These are phyloP conservation scores for Synanthedon tipuliformis DNA, from an alignment of 2,888 invertebrate species.

Conservation along the genomic window DNA sequence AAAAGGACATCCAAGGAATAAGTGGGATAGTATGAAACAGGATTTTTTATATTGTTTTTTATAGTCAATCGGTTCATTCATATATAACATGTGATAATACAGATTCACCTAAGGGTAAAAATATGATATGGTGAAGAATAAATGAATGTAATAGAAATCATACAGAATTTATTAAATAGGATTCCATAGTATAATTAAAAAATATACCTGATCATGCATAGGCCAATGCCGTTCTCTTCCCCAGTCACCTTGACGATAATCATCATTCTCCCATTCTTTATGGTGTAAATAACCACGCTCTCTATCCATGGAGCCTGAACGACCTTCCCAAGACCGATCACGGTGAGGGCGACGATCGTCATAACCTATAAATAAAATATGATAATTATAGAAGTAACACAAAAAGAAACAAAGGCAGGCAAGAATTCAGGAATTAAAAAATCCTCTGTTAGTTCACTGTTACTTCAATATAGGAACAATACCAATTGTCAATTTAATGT, in stretches of 20 bases:
- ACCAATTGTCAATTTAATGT: too few species aligned
- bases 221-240: conserved; percentile 61
- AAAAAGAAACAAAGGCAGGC: too few species aligned
- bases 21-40: conserved; percentile 60
- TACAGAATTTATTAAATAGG: too few species aligned
- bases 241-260: conserved; percentile 68
- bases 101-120: conserved; percentile 46
- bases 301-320: conserved; percentile 56
- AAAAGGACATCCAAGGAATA: conserved; percentile 65
- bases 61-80: conserved; percentile 58
- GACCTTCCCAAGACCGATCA: conserved; percentile 70
- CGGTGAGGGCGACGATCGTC: conserved; percentile 64
- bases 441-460: too few species aligned
- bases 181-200: not conserved
- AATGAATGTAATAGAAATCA: too few species aligned
- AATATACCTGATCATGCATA: conserved; percentile 57
- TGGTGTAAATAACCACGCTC: conserved; percentile 61
- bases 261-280: conserved; percentile 66
- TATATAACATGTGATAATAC: conserved; percentile 42
- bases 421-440: too few species aligned
- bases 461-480: too few species aligned
- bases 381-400: not conserved
- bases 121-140: conserved; percentile 1
- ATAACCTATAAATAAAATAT: conserved; percentile 29
- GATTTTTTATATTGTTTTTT: conserved; percentile 40